phyloP scores from a whole-genome alignment of 2,113 vertebrate species.

The Lepisosteus oculatus region DNA sequence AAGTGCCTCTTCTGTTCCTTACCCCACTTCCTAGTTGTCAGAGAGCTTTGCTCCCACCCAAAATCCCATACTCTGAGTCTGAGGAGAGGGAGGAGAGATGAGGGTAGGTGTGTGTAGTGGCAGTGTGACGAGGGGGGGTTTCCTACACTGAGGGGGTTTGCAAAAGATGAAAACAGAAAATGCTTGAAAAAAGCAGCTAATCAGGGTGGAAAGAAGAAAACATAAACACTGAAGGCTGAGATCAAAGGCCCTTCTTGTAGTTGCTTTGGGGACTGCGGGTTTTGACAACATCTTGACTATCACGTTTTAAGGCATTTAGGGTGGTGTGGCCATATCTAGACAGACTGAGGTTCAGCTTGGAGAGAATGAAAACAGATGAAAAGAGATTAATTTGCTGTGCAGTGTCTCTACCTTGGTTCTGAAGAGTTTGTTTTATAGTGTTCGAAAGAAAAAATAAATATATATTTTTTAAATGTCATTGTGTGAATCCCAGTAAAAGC shows the following conservation, averaged over 20 bases:
- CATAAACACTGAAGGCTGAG: conserved; percentile 45
- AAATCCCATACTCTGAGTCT: neutral
- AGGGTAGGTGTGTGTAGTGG: conserved; percentile 4
- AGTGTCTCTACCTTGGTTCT: too few species aligned
- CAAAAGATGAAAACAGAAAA: neutral
- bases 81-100: conserved; percentile 26
- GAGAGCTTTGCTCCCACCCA: conserved; percentile 25
- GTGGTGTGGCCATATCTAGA: conserved; percentile 24
- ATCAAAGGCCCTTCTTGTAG: conserved; percentile 51
- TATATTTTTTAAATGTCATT: too few species aligned
- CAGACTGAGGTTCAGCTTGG: neutral
- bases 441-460: too few species aligned
- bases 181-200: conserved; percentile 19
- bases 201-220: conserved; percentile 42
- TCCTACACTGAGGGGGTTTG: conserved; percentile 21
- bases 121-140: neutral
- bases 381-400: too few species aligned
- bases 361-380: too few species aligned
- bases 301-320: conserved; percentile 36
- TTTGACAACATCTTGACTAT: conserved; percentile 43
- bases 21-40: conserved; percentile 43
- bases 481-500: too few species aligned
- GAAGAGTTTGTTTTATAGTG: too few species aligned
- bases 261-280: conserved; percentile 24
- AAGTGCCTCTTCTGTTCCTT: conserved; percentile 22